Percentiles rank a stretch among this genome's conserved stretches.
Conservation (phyloP, 2,113 vertebrate genomes). For the Hucho hucho region DNA sequence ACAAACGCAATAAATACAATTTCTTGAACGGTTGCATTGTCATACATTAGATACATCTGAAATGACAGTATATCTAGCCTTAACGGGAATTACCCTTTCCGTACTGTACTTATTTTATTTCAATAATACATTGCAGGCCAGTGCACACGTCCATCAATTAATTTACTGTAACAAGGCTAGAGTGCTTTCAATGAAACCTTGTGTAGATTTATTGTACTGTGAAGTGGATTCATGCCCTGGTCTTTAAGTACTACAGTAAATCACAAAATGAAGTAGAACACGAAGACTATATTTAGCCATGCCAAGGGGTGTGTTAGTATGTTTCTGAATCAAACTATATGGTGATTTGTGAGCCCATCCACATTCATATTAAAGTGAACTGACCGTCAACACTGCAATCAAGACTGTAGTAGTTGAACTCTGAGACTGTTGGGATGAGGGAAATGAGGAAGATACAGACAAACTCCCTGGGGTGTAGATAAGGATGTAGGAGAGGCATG, state of each 20-base stretch:
- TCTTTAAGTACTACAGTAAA: constrained; percentile 14
- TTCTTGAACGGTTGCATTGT: no score
- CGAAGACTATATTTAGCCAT: constrained; percentile 35
- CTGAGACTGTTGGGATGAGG: constrained; percentile 18
- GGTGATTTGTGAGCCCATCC: constrained; percentile 23
- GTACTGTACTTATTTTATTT: neutral
- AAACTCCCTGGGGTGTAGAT: constrained; percentile 15
- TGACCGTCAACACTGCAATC: constrained; percentile 23
- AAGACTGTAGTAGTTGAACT: neutral
- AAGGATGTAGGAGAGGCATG: neutral
- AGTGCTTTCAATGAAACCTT: constrained; percentile 40
- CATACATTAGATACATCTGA: neutral
- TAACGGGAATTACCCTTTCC: neutral
- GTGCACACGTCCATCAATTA: constrained; percentile 16
- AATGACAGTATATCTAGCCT: neutral
- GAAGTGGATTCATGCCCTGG: constrained; percentile 49
- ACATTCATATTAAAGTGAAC: constrained; percentile 23
- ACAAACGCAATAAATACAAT: no score
- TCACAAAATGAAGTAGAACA: constrained; percentile 51
- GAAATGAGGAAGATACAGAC: neutral
- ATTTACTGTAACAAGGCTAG: constrained; percentile 18
- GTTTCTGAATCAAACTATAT: constrained; percentile 3
- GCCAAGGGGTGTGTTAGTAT: constrained; percentile 43
- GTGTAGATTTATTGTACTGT: constrained; percentile 45
- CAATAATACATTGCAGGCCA: constrained; percentile 23